Conservation (phyloP, 2,888 invertebrate genomes). For the Hemaris fuciformis region DNA sequence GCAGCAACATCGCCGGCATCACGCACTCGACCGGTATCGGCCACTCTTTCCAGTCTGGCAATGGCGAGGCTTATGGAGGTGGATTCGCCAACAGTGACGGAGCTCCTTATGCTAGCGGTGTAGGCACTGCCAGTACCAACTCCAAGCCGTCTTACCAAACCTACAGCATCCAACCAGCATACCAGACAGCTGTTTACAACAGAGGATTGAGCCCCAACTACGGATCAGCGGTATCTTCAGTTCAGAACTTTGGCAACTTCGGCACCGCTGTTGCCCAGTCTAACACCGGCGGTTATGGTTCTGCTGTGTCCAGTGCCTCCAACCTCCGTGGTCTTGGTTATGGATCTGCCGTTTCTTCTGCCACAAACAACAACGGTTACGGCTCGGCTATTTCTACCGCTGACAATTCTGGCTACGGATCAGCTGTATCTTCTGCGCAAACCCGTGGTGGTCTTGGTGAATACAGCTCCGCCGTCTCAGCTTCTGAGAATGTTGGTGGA, state of each 20-base stretch:
- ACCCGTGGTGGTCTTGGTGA: conserved; percentile 37
- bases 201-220: conserved; percentile 34
- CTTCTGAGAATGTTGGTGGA: conserved; percentile 50
- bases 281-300: conserved; percentile 41
- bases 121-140: conserved; percentile 53
- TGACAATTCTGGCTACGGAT: conserved; percentile 35
- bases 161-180: conserved; percentile 27
- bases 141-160: conserved; percentile 11
- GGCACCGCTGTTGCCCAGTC: conserved; percentile 53
- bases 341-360: conserved; percentile 42
- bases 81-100: conserved; percentile 47
- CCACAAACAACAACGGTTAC: conserved; percentile 29
- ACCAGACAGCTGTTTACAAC: conserved; percentile 36
- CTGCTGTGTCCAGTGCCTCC: conserved; percentile 50
- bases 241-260: conserved; percentile 52
- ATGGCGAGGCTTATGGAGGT: conserved; percentile 57
- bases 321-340: conserved; percentile 38
- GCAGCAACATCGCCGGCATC: conserved; percentile 69
- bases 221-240: conserved; percentile 44
- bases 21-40: conserved; percentile 63
- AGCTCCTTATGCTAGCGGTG: conserved; percentile 50
- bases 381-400: conserved; percentile 23
- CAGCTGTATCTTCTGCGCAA: conserved; percentile 52
- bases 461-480: conserved; percentile 48
- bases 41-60: conserved; percentile 57